A percentile compares a stretch with the other conserved stretches of the same genome.
Evolutionary conservation across 2,797 vertebrate species (phyloP).

Genomic region (Periparus ater): DNA sequence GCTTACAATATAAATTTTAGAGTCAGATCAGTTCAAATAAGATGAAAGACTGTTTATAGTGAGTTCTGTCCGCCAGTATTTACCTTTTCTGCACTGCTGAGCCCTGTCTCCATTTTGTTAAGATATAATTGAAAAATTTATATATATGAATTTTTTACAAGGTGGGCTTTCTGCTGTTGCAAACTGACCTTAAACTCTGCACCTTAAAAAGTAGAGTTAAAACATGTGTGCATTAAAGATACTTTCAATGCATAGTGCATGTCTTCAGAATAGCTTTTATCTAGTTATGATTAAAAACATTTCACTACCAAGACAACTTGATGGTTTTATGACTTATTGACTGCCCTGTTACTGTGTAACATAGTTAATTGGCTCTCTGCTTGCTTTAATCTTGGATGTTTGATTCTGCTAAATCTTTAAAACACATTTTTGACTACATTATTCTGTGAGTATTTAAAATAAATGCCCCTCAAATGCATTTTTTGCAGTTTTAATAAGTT

Average conservation of each 20-base stretch:
- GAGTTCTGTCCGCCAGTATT: background rate
- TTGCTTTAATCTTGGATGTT: conserved; percentile 39
- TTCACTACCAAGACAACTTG: conserved; percentile 14
- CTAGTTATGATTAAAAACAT: conserved; percentile 43
- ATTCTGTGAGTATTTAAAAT: conserved; percentile 2
- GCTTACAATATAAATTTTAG: background rate
- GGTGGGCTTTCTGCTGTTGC: background rate
- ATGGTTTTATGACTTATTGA: conserved; percentile 47
- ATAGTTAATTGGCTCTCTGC: conserved; percentile 14
- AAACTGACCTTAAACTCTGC: background rate
- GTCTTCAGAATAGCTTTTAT: conserved; percentile 30
- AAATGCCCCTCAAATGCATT: background rate
- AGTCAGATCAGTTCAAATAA: background rate
- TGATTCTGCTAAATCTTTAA: conserved; percentile 46
- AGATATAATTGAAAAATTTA: background rate
- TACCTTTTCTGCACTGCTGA: background rate
- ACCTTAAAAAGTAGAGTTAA: background rate
- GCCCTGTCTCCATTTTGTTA: background rate
- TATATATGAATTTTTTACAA: background rate
- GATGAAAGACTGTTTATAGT: background rate
- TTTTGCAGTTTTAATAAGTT: background rate
- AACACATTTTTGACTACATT: background rate
- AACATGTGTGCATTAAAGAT: background rate
- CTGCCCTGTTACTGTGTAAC: background rate
- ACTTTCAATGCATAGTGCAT: background rate